Conservation (phyloP, 2,888 invertebrate genomes). For the Drosophila heteroneura region DNA sequence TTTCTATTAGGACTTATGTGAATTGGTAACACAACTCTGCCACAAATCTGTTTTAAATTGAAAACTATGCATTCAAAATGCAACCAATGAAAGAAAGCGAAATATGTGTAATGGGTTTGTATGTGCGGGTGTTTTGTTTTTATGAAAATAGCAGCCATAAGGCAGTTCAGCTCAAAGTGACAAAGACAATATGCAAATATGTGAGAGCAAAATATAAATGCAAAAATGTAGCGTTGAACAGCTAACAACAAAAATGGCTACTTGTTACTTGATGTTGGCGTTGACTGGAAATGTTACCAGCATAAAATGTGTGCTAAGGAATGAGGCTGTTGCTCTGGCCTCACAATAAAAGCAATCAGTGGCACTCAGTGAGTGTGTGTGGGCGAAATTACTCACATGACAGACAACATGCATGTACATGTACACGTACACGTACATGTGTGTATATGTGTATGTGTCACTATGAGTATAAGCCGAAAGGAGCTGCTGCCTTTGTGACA, state of each 20-base stretch:
- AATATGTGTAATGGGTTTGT: neutral
- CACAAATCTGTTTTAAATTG: neutral
- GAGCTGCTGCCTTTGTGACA: constrained; percentile 39
- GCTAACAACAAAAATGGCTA: constrained; percentile 17
- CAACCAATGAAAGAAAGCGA: neutral
- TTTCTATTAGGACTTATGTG: neutral
- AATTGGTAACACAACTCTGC: neutral
- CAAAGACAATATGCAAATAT: constrained; percentile 25
- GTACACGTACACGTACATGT: constrained; percentile 32
- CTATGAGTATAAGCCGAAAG: constrained; percentile 24
- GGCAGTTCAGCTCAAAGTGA: constrained; percentile 3
- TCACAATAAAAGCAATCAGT: constrained; percentile 59
- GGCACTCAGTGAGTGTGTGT: constrained; percentile 34
- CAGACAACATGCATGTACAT: constrained; percentile 30
- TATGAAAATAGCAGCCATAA: neutral
- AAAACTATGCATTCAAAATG: neutral
- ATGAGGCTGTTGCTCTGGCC: constrained; percentile 7
- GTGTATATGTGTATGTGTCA: neutral
- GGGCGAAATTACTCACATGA: constrained; percentile 67
- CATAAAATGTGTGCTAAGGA: constrained; percentile 12
- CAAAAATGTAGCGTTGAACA: constrained; percentile 5
- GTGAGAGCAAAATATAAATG: constrained; percentile 1
- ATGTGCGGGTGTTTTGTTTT: neutral
- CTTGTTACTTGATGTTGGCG: constrained; percentile 10
- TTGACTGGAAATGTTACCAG: constrained; percentile 19